These are phyloP conservation scores for Boloria euphrosyne DNA, from an alignment of 2,888 invertebrate genomes.

Conservation along the genomic window DNA sequence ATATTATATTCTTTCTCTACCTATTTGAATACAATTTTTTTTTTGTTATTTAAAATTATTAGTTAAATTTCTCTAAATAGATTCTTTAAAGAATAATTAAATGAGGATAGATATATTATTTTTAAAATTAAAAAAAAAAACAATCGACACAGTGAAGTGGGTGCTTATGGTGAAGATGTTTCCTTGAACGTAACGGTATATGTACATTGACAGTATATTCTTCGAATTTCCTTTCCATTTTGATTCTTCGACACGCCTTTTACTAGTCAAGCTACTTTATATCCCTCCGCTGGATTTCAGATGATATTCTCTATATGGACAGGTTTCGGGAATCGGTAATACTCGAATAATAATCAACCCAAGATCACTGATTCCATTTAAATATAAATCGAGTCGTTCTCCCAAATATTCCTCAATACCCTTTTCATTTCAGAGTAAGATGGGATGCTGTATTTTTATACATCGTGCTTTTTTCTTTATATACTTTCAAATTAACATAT, in stretches of 20 bases:
- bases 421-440: not conserved
- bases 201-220: conserved; percentile 48
- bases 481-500: not conserved
- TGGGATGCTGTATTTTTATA: not conserved
- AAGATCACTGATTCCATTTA: conserved; percentile 26
- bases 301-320: conserved; percentile 46
- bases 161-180: conserved; percentile 33
- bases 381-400: conserved; percentile 27
- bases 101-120: no score
- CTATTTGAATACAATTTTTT: no score
- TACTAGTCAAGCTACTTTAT: conserved; percentile 59
- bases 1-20: no score
- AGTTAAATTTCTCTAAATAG: no score
- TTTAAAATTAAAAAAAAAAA: conserved; percentile 16
- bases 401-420: conserved; percentile 1
- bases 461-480: not conserved
- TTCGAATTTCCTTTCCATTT: conserved; percentile 52
- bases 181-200: conserved; percentile 35
- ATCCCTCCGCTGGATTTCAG: conserved; percentile 51
- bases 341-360: conserved; percentile 30
- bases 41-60: no score
- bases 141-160: not conserved
- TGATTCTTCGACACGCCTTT: conserved; percentile 53
- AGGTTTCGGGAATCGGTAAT: conserved; percentile 40
- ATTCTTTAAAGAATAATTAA: no score